Percentiles rank a stretch among this genome's conserved stretches.
These are phyloP conservation scores for Phyllotreta cruciferae DNA, from an alignment of 2,888 invertebrate genomes.

Conservation along the genomic window DNA sequence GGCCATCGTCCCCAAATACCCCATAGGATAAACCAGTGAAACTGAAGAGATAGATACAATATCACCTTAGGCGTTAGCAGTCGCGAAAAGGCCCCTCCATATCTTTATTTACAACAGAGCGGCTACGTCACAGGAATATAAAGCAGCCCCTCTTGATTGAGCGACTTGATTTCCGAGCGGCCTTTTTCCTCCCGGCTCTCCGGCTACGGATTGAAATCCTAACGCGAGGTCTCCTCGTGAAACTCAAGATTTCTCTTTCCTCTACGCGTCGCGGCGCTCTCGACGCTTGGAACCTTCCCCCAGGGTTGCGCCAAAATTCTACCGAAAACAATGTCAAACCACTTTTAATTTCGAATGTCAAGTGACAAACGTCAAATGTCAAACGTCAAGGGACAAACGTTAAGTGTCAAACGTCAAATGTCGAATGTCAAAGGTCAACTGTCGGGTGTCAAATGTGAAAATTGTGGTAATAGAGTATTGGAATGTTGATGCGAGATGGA, in stretches of 20 bases:
- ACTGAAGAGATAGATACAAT: constrained; percentile 35
- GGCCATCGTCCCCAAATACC: constrained; percentile 13
- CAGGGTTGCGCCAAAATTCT: too few relatives aligned
- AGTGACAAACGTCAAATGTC: too few relatives aligned
- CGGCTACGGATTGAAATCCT: constrained; percentile 56
- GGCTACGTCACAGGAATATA: constrained; percentile 56
- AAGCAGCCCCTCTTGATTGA: constrained; percentile 60
- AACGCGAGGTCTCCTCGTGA: constrained; percentile 38
- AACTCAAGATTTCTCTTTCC: constrained; percentile 39
- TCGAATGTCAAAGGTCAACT: too few relatives aligned
- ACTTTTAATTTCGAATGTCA: too few relatives aligned
- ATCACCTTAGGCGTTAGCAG: constrained; percentile 36
- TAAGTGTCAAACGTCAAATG: too few relatives aligned
- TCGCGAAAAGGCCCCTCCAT: constrained; percentile 54
- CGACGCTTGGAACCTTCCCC: too few relatives aligned
- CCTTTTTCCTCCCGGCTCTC: constrained; percentile 49
- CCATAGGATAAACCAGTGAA: constrained; percentile 33
- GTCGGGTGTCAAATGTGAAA: too few relatives aligned
- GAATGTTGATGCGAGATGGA: too few relatives aligned
- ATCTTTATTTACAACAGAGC: constrained; percentile 62
- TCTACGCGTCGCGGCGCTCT: too few relatives aligned
- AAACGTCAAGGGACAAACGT: too few relatives aligned
- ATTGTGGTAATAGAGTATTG: too few relatives aligned
- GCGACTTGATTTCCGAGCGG: constrained; percentile 61
- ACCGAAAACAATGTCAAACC: too few relatives aligned